Base-by-base conservation (phyloP, 2,888 invertebrate genomes). In the Cephonodes hylas region DNA sequence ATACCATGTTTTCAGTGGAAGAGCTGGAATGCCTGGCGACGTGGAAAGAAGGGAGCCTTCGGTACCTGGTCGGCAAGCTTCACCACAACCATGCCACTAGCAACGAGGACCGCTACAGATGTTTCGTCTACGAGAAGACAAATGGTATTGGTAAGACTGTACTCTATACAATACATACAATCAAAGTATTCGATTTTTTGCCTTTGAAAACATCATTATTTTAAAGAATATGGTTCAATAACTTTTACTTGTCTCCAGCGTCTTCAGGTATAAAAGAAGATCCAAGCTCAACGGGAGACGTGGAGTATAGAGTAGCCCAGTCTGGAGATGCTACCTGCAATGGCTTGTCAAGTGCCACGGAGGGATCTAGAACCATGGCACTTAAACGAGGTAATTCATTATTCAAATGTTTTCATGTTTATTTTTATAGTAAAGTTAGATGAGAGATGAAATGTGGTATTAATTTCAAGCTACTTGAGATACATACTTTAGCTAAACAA, bases 311-410 rank as follows among this genome's bases (percentile, higher is more conserved):
- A 79, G 95, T 98, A 71, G 97, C 98, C 3, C 97, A 98, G 89
- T 97, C 97, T 59, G 98, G 97, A 7, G 98, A 98, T 85, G 98
- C 98, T 62, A 97, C 98, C 31, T 98, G 98, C 87, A 97, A 97
- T 84, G 98, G 98, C 20, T 94, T 98, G 63, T 97, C 97, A 86
- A 97, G 97, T 77, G 97, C 98, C 53, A 96, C 96, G 67, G 98
- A 97, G 78, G 97, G 97, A 0, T 96, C 96, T 22, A 93, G 96
- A 66, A 97, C 96, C 15, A 96, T 97, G 96, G 96, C 95, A 53
- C 91, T 97, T 44, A 95, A 94, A 79, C 94, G 95, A 95, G 96
- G 96, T 96, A 56, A 67, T 62, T 22, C 42, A 1, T 18, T 18
- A 20, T 61, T 20, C 13, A 45, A 23, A 10, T 3, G 3, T 45